These are phyloP conservation scores for Nyctibius grandis DNA, from an alignment of 2,797 vertebrate species.

Conservation along the genomic window DNA sequence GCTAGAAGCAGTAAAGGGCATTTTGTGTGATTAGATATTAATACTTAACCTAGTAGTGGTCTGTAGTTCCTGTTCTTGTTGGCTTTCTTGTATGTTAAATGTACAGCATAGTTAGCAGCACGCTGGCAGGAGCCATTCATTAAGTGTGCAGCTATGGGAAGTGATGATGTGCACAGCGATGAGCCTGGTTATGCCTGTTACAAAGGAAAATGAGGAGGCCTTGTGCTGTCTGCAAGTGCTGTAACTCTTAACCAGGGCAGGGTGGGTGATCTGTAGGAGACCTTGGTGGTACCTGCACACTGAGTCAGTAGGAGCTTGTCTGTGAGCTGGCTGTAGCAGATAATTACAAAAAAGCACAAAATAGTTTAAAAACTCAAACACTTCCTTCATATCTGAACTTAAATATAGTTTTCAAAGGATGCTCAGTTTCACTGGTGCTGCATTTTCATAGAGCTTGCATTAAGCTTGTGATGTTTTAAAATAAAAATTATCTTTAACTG, in stretches of 20 bases:
- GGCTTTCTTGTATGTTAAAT: neutral
- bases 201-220: neutral
- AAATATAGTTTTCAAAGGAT: neutral
- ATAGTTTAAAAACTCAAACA: neutral
- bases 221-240: neutral
- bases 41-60: neutral
- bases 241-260: neutral
- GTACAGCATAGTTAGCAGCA: neutral
- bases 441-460: neutral
- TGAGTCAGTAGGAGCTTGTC: neutral
- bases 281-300: neutral
- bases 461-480: neutral
- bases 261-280: neutral
- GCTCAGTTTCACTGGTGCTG: neutral
- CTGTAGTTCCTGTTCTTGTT: neutral
- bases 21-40: neutral
- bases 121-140: neutral
- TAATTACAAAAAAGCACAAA: neutral
- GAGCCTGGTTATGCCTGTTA: neutral
- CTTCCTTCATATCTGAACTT: neutral
- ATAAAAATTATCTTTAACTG: neutral
- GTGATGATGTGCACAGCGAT: neutral
- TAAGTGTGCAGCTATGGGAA: accelerated
- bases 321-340: neutral
- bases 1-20: neutral